Conservation (phyloP, 2,797 vertebrate species). For the Schizopygopsis pylzovi region DNA sequence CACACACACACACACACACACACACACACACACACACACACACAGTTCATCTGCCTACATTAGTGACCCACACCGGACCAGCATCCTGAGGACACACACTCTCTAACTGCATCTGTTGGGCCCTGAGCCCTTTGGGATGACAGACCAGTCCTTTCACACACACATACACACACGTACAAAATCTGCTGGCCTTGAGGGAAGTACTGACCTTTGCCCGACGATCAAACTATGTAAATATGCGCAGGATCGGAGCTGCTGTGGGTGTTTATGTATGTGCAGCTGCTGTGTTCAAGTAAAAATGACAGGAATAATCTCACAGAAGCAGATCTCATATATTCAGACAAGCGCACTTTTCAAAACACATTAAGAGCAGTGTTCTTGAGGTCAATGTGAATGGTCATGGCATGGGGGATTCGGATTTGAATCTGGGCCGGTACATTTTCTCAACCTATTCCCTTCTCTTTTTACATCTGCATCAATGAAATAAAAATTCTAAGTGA, state of each 20-base stretch:
- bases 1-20: conserved; percentile 39
- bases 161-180: conserved; percentile 13
- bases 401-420: neutral
- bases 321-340: conserved; percentile 15
- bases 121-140: conserved; percentile 8
- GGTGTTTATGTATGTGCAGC: conserved; percentile 50
- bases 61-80: conserved; percentile 37
- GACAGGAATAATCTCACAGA: conserved; percentile 29
- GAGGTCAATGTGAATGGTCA: neutral
- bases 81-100: conserved; percentile 30
- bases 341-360: conserved; percentile 4
- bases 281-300: conserved; percentile 34
- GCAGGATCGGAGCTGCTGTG: conserved; percentile 61
- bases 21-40: conserved; percentile 36
- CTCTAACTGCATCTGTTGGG: conserved; percentile 29
- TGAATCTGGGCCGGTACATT: neutral
- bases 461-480: neutral
- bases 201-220: conserved; percentile 52
- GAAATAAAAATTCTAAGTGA: neutral
- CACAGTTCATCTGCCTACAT: conserved; percentile 35
- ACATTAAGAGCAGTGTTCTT: neutral
- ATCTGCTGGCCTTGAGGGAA: conserved; percentile 38
- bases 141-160: neutral
- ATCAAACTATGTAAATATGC: conserved; percentile 53
- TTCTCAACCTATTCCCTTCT: neutral